Conservation (phyloP, 2,888 invertebrate species). For the Plagodis pulveraria region DNA sequence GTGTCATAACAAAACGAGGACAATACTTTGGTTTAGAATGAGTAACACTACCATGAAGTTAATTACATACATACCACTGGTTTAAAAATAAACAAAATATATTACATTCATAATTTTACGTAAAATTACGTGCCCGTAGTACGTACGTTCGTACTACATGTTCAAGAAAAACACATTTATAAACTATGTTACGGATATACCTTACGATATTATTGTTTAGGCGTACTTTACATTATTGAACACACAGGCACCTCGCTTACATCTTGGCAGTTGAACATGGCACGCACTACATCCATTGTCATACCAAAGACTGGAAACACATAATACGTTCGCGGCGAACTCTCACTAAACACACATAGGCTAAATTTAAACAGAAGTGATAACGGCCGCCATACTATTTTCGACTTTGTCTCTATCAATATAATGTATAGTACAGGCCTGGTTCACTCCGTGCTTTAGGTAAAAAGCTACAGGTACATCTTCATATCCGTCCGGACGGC, state of each 20-base stretch:
- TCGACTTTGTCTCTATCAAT: no score
- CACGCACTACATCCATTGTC: slow-evolving; percentile 52
- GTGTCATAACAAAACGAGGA: slow-evolving; percentile 60
- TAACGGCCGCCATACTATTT: no score
- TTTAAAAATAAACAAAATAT: slow-evolving; percentile 17
- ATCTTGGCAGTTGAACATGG: slow-evolving; percentile 76
- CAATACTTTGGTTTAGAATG: slow-evolving; percentile 76
- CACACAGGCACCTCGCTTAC: slow-evolving; percentile 80
- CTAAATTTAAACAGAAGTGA: no score
- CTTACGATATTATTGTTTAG: slow-evolving; percentile 52
- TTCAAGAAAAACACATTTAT: slow-evolving; percentile 30
- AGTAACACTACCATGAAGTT: slow-evolving; percentile 43
- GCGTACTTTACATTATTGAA: slow-evolving; percentile 66
- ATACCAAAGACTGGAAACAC: no score
- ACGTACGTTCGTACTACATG: slow-evolving; percentile 19
- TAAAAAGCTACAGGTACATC: no score
- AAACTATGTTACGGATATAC: slow-evolving; percentile 22
- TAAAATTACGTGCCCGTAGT: slow-evolving; percentile 28
- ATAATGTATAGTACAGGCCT: no score
- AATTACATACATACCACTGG: slow-evolving; percentile 25
- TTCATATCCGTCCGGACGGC: no score
- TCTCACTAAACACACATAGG: no score
- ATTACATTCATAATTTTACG: slow-evolving; percentile 26
- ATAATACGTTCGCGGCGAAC: no score
- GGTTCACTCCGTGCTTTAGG: no score